A percentile compares a stretch with the other conserved stretches of the same genome.
These are phyloP conservation scores for Habropoda laboriosa DNA, from an alignment of 1,140 invertebrate species.

Conservation along the genomic window DNA sequence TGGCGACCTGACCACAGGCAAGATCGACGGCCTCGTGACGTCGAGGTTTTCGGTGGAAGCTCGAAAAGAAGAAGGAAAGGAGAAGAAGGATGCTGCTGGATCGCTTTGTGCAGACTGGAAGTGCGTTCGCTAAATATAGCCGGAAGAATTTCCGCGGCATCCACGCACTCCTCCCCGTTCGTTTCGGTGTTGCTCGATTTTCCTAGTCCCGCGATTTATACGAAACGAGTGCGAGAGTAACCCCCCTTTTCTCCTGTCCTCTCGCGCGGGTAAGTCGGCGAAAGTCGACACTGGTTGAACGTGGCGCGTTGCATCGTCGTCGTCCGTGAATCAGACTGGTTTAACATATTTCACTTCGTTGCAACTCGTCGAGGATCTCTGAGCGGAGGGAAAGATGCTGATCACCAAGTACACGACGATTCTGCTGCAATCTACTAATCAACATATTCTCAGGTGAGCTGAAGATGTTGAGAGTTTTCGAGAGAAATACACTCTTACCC, in stretches of 20 bases:
- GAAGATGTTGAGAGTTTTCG: not conserved
- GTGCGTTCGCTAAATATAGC: slow-evolving; percentile 72
- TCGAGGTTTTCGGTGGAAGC: not conserved
- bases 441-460: slow-evolving; percentile 75
- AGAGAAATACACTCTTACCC: too few species aligned
- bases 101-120: slow-evolving; percentile 38
- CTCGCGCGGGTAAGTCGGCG: too few species aligned
- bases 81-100: slow-evolving; percentile 4
- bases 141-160: slow-evolving; percentile 66
- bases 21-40: slow-evolving; percentile 10
- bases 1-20: slow-evolving; percentile 1
- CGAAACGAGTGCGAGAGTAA: slow-evolving; percentile 58
- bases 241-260: not conserved
- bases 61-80: slow-evolving; percentile 21
- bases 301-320: not conserved
- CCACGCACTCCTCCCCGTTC: slow-evolving; percentile 31
- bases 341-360: not conserved
- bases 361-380: not conserved
- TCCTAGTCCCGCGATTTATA: slow-evolving; percentile 63
- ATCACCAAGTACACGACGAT: slow-evolving; percentile 79
- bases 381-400: slow-evolving; percentile 70
- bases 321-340: slow-evolving; percentile 9
- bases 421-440: slow-evolving; percentile 76
- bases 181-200: slow-evolving; percentile 68
- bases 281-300: not conserved